Conservation (phyloP, 2,888 invertebrate genomes). For the Lasioglossum figueresi region DNA sequence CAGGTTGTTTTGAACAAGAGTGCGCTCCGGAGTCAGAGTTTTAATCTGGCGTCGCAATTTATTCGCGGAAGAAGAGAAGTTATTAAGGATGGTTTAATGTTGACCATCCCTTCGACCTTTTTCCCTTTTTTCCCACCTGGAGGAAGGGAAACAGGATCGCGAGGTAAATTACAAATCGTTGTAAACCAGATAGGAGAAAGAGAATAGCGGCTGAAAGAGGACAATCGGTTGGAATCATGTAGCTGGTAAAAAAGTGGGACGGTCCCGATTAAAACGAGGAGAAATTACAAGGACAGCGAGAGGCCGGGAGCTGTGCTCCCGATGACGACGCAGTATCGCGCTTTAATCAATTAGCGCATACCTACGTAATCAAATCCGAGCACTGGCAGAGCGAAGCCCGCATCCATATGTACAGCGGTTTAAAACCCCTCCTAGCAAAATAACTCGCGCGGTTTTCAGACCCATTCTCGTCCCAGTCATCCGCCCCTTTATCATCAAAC, state of each 20-base stretch:
- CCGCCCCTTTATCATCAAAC: slow-evolving; percentile 47
- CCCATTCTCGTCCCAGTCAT: slow-evolving; percentile 48
- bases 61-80: neutral
- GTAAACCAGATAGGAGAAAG: neutral
- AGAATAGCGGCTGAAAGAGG: neutral
- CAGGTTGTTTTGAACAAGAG: neutral
- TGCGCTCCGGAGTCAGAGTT: neutral
- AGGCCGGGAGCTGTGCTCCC: slow-evolving; percentile 13
- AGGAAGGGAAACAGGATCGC: neutral
- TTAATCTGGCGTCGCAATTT: neutral
- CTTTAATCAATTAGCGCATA: slow-evolving; percentile 80
- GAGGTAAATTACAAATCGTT: neutral
- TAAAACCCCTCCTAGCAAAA: slow-evolving; percentile 71
- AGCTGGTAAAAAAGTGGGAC: slow-evolving; percentile 15
- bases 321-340: slow-evolving; percentile 53
- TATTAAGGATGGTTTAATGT: neutral
- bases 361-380: slow-evolving; percentile 77
- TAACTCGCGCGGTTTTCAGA: slow-evolving; percentile 73
- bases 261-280: slow-evolving; percentile 47
- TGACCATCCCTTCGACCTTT: neutral
- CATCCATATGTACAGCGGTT: slow-evolving; percentile 77
- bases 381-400: slow-evolving; percentile 63
- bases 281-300: slow-evolving; percentile 37
- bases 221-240: slow-evolving; percentile 11
- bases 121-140: neutral